phyloP scores from a whole-genome alignment of 1,140 invertebrate genomes.

The Zaprionus kolodkinae region DNA sequence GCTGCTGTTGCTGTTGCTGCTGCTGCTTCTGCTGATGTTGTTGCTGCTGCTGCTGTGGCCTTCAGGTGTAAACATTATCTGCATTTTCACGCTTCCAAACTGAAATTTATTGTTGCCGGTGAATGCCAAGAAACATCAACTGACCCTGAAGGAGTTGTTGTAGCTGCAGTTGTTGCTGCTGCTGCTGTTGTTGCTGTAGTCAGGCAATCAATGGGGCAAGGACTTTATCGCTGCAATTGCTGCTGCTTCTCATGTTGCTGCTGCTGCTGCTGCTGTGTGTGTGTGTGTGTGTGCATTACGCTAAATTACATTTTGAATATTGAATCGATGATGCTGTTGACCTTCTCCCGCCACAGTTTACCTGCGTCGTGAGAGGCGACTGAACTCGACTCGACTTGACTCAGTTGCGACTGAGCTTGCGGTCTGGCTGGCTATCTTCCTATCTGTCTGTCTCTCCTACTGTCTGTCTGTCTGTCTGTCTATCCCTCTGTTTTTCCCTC shows the following conservation, averaged over 20 bases:
- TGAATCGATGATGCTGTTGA: conserved; percentile 70
- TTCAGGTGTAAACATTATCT: conserved; percentile 73
- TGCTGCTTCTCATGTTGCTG: conserved; percentile 35
- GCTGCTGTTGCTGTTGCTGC: conserved; percentile 9
- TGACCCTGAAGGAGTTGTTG: background rate
- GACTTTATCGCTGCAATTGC: conserved; percentile 72
- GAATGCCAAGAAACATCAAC: conserved; percentile 7
- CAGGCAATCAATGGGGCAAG: conserved; percentile 50
- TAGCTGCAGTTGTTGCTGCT: conserved; percentile 5
- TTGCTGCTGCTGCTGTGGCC: conserved; percentile 37
- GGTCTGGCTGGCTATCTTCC: too few species aligned
- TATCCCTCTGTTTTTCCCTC: background rate
- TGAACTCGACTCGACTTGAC: background rate
- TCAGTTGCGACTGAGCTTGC: background rate
- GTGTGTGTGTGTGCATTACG: conserved; percentile 71
- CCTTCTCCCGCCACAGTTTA: conserved; percentile 30
- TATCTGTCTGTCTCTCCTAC: too few species aligned
- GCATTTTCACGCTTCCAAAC: conserved; percentile 59
- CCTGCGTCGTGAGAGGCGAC: background rate
- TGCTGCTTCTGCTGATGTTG: background rate
- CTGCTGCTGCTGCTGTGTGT: background rate
- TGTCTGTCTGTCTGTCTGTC: too few species aligned
- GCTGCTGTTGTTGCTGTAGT: conserved; percentile 28
- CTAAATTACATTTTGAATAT: conserved; percentile 83
- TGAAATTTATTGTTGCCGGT: conserved; percentile 60